Base-by-base conservation (phyloP, 1,140 invertebrate genomes). In the Tetranychus cinnabarinus region DNA sequence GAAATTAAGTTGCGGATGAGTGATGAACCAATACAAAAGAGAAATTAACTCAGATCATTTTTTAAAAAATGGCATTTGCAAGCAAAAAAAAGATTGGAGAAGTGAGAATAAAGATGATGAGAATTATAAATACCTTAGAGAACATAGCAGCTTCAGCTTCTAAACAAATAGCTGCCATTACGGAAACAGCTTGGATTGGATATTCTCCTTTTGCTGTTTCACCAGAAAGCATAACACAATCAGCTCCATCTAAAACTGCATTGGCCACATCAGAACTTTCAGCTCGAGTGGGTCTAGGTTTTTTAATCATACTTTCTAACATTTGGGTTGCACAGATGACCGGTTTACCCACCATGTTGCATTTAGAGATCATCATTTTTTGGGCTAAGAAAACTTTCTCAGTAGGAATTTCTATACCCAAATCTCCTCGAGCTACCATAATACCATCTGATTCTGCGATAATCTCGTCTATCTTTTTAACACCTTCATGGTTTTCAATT, bases 331-430 rank as follows among this genome's bases (percentile, higher is more conserved):
- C 92, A 73, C 90, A 95, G 67, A 97, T 96, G 0, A 96, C 88
- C 1, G 92, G 89, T 70, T 97, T 97, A 47, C 91, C 91, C 70
- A 79, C 80, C 72, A 84, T 84, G 72, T 90, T 91, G 70, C 88
- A 92, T 61, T 82, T 79, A 15, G 87, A 83, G 68, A 97, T 95
- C 82, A 97, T 97, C 63, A 85, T 84, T 73, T 98, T 97, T 72
- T 98, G 92, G 1, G 93, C 95, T 10, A 98, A 75, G 75, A 97
- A 97, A 7, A 99, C 95, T 74, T 98, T 99, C 71, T 99, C 91
- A 57, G 92, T 84, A 15, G 95, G 93, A 52, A 76, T 75, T 65
- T 75, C 73, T 60, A 75, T 74, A 50, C 74, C 73, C 60, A 75
- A 61, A 67, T 75, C 73, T 35, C 72, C 73, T 62, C 73, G 70